Evolutionary conservation across 1,140 invertebrate genomes (phyloP).

Genomic region (Pissodes strobi): DNA sequence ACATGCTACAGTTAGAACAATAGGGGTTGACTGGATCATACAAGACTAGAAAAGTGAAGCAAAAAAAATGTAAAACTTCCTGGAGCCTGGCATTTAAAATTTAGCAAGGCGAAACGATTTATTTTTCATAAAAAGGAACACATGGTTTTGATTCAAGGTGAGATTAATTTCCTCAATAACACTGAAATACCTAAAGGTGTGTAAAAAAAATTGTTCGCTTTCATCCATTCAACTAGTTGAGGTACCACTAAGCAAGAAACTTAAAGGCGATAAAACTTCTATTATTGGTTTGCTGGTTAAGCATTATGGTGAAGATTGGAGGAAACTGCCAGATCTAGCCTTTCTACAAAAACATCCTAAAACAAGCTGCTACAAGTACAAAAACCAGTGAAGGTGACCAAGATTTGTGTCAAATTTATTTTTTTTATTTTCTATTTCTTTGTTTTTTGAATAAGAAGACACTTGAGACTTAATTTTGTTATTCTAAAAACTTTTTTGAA

Average conservation of each 20-base stretch:
- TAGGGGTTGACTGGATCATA: background rate
- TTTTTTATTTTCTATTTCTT: too few species aligned
- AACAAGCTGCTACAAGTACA: background rate
- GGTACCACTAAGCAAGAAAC: too few species aligned
- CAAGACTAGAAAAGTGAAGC: slow-evolving; percentile 1
- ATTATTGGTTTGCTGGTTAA: too few species aligned
- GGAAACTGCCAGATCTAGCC: background rate
- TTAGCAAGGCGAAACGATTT: slow-evolving; percentile 6
- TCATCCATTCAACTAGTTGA: too few species aligned
- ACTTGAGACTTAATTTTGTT: too few species aligned
- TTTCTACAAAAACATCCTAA: background rate
- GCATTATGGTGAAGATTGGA: too few species aligned
- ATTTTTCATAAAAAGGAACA: slow-evolving; percentile 8
- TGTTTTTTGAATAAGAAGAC: too few species aligned
- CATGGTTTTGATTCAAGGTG: background rate
- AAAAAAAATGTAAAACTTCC: slow-evolving; percentile 1
- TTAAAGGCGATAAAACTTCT: too few species aligned
- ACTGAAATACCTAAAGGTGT: background rate
- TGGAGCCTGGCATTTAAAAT: slow-evolving; percentile 7
- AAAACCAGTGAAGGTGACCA: background rate
- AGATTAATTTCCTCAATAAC: too few species aligned
- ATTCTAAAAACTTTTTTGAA: too few species aligned
- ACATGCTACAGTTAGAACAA: slow-evolving; percentile 3
- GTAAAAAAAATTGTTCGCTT: background rate
- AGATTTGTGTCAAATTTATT: background rate